A percentile compares a stretch with the other conserved stretches of the same genome.
Evolutionary conservation across 2,113 vertebrate species (phyloP).

Genomic region (Leucosticte australis): DNA sequence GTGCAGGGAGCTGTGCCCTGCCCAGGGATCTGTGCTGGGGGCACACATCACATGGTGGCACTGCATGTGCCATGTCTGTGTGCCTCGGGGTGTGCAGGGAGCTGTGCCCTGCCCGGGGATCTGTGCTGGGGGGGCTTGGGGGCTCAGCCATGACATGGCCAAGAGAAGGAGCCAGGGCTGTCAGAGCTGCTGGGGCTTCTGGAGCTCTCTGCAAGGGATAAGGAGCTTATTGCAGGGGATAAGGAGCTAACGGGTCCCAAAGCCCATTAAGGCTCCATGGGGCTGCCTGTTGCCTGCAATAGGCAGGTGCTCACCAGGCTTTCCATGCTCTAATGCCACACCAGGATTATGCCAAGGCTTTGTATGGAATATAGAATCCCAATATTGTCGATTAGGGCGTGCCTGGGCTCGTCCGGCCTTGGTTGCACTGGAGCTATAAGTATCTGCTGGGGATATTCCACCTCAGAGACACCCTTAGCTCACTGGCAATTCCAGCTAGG

Average conservation of each 20-base stretch:
- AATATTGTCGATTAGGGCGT: too few species aligned
- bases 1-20: not conserved
- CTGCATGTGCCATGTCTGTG: fast-evolving
- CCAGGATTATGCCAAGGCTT: not conserved
- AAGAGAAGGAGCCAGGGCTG: fast-evolving
- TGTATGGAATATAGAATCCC: too few species aligned
- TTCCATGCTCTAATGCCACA: fast-evolving
- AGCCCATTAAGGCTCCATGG: not conserved
- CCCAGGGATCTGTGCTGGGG: not conserved
- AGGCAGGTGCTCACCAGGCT: fast-evolving
- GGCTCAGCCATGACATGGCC: fast-evolving
- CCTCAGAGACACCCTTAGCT: too few species aligned
- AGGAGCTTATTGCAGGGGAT: not conserved
- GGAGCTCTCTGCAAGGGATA: not conserved
- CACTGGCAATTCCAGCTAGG: too few species aligned
- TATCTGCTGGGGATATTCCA: too few species aligned
- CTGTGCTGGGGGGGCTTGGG: not conserved
- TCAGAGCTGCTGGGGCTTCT: not conserved
- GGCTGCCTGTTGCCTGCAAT: not conserved
- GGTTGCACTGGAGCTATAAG: too few species aligned
- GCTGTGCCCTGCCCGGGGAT: not conserved
- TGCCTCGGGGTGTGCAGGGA: not conserved
- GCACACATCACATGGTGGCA: too few species aligned
- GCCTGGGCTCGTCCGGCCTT: too few species aligned
- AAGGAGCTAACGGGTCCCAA: not conserved